Conservation (phyloP, 2,888 invertebrate genomes). For the Abrostola triplasia region DNA sequence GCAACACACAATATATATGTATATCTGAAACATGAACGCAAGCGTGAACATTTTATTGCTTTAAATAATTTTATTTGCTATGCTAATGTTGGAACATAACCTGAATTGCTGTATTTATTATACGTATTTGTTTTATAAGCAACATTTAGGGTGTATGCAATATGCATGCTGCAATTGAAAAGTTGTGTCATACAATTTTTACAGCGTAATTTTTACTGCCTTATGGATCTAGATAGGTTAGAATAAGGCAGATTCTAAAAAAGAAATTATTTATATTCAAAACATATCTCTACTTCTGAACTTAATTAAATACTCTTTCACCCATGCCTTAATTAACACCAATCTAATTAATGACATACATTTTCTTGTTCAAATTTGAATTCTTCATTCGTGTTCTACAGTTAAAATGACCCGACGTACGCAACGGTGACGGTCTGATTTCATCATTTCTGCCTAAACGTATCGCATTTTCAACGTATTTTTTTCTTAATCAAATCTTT, state of each 20-base stretch:
- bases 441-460: too few species aligned
- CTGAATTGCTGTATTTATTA: conserved; percentile 33
- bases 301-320: too few species aligned
- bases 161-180: too few species aligned
- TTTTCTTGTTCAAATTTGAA: too few species aligned
- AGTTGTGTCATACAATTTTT: conserved; percentile 36
- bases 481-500: background rate
- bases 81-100: conserved; percentile 30
- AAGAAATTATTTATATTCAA: too few species aligned
- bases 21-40: conserved; percentile 39
- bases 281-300: too few species aligned
- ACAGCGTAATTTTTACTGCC: conserved; percentile 15
- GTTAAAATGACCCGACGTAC: too few species aligned
- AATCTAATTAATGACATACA: too few species aligned
- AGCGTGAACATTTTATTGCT: conserved; percentile 39
- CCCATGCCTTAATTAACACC: too few species aligned
- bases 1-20: conserved; percentile 40
- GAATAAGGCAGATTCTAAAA: too few species aligned
- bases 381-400: too few species aligned
- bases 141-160: conserved; percentile 31
- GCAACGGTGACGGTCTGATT: too few species aligned
- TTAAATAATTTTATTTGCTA: conserved; percentile 32
- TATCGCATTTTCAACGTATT: background rate
- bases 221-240: background rate
- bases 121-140: conserved; percentile 27